Conservation (phyloP, 2,797 vertebrate species). For the Linurgus olivaceus region DNA sequence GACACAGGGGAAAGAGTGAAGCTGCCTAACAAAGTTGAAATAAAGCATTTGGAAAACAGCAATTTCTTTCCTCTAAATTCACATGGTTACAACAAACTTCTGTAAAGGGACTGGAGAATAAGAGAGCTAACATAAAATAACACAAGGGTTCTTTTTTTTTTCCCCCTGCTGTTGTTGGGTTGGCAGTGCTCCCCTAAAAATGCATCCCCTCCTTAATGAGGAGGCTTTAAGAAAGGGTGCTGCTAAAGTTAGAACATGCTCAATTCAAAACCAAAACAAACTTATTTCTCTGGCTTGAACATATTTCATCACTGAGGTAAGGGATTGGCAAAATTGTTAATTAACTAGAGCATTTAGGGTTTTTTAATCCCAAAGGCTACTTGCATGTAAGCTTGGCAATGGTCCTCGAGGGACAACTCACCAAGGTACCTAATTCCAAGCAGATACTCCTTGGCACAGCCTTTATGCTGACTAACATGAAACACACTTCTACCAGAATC, state of each 20-base stretch:
- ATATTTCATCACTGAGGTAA: not conserved
- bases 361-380: not conserved
- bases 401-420: not conserved
- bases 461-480: not conserved
- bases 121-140: not conserved
- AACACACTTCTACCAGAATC: not conserved
- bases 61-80: not conserved
- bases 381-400: not conserved
- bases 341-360: not conserved
- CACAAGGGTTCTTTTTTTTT: not conserved
- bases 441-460: not conserved
- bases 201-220: not conserved
- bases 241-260: not conserved
- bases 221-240: not conserved
- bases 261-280: conserved; percentile 20
- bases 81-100: not conserved
- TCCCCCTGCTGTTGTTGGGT: not conserved
- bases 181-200: not conserved
- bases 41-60: not conserved
- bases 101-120: not conserved
- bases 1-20: not conserved
- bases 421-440: not conserved
- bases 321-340: not conserved
- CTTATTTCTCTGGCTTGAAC: not conserved
- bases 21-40: not conserved